Evolutionary conservation across 2,113 vertebrate genomes (phyloP).

Genomic region (Amblyornis subalaris): DNA sequence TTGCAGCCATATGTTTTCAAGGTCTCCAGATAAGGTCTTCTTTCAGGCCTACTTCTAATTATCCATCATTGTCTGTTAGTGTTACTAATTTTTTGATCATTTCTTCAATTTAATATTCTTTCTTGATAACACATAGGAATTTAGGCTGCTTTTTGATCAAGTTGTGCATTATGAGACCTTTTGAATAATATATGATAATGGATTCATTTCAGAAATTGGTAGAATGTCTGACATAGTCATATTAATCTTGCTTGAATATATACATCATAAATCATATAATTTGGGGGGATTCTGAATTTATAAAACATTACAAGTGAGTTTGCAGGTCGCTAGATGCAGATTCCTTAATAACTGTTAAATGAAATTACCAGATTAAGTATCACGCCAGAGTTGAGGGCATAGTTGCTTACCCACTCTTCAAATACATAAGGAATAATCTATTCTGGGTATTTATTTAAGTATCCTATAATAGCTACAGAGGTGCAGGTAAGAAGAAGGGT

Average conservation of each 20-base stretch:
- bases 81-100: background rate
- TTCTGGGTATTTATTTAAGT: background rate
- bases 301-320: background rate
- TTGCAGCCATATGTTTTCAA: background rate
- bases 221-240: background rate
- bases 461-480: background rate
- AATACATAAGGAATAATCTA: background rate
- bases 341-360: background rate
- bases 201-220: background rate
- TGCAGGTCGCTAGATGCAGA: background rate
- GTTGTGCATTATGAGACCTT: background rate
- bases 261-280: background rate
- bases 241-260: background rate
- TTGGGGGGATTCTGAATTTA: background rate
- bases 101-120: background rate
- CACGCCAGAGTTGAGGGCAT: background rate
- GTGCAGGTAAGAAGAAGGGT: background rate
- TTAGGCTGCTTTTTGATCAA: background rate
- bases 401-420: background rate
- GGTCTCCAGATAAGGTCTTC: background rate
- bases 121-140: background rate
- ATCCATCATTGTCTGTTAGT: background rate
- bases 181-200: background rate
- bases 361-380: background rate
- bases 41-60: background rate